A percentile compares a stretch with the other conserved stretches of the same genome.
Evolutionary conservation across 2,113 vertebrate species (phyloP).

Genomic region (Bostrychus sinensis): DNA sequence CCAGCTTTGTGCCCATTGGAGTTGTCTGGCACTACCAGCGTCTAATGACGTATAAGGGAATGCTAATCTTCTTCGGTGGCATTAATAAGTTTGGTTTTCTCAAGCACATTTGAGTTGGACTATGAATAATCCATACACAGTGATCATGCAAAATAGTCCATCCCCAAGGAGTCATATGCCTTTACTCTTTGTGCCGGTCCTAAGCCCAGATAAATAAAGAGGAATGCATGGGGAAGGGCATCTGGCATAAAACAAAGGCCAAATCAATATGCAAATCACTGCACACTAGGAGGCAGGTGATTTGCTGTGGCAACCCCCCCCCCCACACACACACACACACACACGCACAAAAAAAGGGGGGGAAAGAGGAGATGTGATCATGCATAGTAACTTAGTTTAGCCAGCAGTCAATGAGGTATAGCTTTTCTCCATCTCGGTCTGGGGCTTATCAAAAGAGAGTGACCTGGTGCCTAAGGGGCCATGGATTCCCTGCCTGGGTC

Average conservation of each 20-base stretch:
- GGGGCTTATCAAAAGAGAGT: slow-evolving; percentile 48
- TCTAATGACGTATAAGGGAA: slow-evolving; percentile 74
- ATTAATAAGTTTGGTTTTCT: slow-evolving; percentile 12
- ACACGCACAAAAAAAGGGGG: not conserved
- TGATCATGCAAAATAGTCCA: not conserved
- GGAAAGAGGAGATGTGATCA: not conserved
- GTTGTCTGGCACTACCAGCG: slow-evolving; percentile 82
- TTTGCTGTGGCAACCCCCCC: too few relatives aligned
- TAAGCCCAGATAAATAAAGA: not conserved
- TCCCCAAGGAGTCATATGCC: too few relatives aligned
- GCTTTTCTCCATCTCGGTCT: slow-evolving; percentile 32
- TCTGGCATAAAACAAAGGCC: not conserved
- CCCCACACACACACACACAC: too few relatives aligned
- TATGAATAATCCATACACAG: slow-evolving; percentile 8
- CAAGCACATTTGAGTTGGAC: not conserved
- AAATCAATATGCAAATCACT: slow-evolving; percentile 6
- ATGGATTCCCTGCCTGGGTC: slow-evolving; percentile 45
- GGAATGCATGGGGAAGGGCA: not conserved
- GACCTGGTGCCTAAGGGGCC: slow-evolving; percentile 69
- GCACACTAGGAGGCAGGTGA: not conserved
- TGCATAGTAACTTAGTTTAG: slow-evolving; percentile 1
- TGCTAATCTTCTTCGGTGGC: slow-evolving; percentile 42
- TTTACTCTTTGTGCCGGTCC: too few relatives aligned
- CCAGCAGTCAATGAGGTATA: slow-evolving; percentile 5
- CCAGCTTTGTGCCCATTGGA: slow-evolving; percentile 83